Evolutionary conservation across 2,797 vertebrate genomes (phyloP).

Genomic region (Esox masquinongy): DNA sequence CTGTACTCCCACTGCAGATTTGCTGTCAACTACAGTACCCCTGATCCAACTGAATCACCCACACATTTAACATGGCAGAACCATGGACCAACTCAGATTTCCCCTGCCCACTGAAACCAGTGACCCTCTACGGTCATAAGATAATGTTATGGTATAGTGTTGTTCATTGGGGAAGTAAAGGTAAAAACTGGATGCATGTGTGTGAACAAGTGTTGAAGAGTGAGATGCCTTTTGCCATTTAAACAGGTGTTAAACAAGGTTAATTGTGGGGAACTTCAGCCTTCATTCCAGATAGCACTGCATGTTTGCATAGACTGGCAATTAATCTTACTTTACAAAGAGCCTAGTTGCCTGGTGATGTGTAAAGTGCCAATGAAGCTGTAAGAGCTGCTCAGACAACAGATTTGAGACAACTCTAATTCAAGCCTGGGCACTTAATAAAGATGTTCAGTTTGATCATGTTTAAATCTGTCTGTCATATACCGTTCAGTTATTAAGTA

Average conservation of each 20-base stretch:
- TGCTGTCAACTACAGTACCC: conserved; percentile 39
- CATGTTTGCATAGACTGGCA: conserved; percentile 33
- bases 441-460: conserved; percentile 36
- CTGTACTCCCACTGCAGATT: conserved; percentile 27
- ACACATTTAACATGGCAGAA: conserved; percentile 33
- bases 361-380: conserved; percentile 40
- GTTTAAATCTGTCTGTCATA: conserved; percentile 31
- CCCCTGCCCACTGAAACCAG: conserved; percentile 18
- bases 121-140: neutral
- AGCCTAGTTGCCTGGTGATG: conserved; percentile 31
- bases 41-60: conserved; percentile 31
- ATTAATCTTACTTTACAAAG: conserved; percentile 43
- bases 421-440: conserved; percentile 32
- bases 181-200: neutral
- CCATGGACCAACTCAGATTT: conserved; percentile 24
- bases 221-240: conserved; percentile 39
- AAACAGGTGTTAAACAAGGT: conserved; percentile 41
- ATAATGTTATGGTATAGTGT: neutral
- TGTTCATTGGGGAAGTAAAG: neutral
- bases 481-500: conserved; percentile 37
- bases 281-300: conserved; percentile 23
- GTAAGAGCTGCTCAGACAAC: conserved; percentile 36
- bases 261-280: conserved; percentile 35
- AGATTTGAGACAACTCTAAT: conserved; percentile 25
- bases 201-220: neutral